Evolutionary conservation across 2,888 invertebrate species (phyloP), one percentile per base, ranked within the genome.

Genomic region (Agriotes lineatus): DNA sequence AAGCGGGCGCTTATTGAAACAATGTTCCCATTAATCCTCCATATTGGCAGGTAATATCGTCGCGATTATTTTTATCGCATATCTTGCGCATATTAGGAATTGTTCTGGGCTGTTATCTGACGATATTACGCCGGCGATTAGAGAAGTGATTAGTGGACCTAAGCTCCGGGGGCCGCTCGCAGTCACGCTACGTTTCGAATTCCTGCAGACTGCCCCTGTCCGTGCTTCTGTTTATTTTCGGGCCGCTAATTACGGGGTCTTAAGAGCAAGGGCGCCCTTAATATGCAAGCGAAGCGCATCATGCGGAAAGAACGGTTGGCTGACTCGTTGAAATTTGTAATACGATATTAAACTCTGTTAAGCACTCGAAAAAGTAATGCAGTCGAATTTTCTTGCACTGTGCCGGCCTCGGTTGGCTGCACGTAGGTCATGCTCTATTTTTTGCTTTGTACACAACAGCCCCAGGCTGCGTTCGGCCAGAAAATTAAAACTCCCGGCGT

Each of bases 11-110:
- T 79, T 81, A 81, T 77, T 80, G 81, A 81, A 80, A 82, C 82
- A 81, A 81, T 81, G 80, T 79, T 77, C 76, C 78, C 81, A 80
- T 84, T 82, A 83, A 83, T 83, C 83, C 82, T 77, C 74, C 77
- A 81, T 83, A 83, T 83, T 83, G 84, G 82, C 83, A 83, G 83
- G 83, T 83, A 82, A 81, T 81, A 81, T 81, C 77, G 76, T 69
- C 70, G 75, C 78, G 81, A 82, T 81, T 83, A 82, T 83, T 83
- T 83, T 83, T 78, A 77, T 78, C 77, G 77, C 67, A 64, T 70
- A 67, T 67, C 67, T 67, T 81, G 81, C 80, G 80, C 80, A 80
- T 81, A 80, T 81, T 80, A 79, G 80, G 76, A 81, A 82, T 82
- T 81, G 79, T 78, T 79, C 75, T 67, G 63, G 70, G 63, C 42